These are phyloP conservation scores for Urechis unicinctus DNA, from an alignment of 2,888 invertebrate species.

Conservation along the genomic window DNA sequence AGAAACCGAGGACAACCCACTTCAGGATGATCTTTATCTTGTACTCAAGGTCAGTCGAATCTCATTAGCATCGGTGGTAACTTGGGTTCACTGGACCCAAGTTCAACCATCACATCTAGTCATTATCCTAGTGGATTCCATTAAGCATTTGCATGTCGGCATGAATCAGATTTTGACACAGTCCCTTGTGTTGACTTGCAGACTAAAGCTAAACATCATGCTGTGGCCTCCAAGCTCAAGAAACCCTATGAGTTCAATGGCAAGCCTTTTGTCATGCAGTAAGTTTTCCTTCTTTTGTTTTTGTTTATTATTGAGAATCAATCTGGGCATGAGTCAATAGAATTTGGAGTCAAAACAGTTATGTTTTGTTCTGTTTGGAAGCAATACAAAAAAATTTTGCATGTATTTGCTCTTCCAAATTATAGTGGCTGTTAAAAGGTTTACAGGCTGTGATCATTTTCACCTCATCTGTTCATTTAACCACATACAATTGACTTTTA, in stretches of 20 bases:
- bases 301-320: neutral
- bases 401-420: no score
- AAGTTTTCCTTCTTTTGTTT: slow-evolving; percentile 54
- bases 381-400: no score
- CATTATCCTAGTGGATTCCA: neutral
- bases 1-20: slow-evolving; percentile 67
- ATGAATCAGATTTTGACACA: no score
- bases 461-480: no score
- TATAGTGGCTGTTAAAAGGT: no score
- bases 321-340: neutral
- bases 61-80: no score
- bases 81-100: no score
- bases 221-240: slow-evolving; percentile 72
- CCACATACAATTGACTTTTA: no score
- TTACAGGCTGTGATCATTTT: no score
- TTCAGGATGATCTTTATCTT: slow-evolving; percentile 78
- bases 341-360: neutral
- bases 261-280: slow-evolving; percentile 79
- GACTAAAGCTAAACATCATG: slow-evolving; percentile 93
- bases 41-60: no score
- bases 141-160: slow-evolving; percentile 2
- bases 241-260: slow-evolving; percentile 76
- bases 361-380: no score
- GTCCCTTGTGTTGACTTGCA: slow-evolving; percentile 40
- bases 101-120: no score